phyloP scores from a whole-genome alignment of 2,888 invertebrate species.

The Parochlus steinenii region DNA sequence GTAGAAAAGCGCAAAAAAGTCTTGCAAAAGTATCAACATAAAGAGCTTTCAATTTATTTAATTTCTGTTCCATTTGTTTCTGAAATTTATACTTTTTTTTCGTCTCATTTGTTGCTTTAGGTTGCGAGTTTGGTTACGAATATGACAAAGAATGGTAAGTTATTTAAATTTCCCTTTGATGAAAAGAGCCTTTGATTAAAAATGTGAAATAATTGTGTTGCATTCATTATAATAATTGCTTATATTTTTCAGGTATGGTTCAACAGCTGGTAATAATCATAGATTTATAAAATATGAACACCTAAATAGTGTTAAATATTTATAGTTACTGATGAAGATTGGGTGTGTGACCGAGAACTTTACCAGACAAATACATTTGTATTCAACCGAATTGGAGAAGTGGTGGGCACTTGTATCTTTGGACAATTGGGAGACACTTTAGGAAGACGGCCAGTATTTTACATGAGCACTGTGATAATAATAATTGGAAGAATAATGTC shows the following conservation, averaged over 20 bases:
- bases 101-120: constrained; percentile 20
- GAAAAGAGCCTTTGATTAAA: no score
- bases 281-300: no score
- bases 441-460: constrained; percentile 32
- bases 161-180: no score
- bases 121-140: constrained; percentile 36
- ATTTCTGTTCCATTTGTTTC: constrained; percentile 13
- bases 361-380: constrained; percentile 37
- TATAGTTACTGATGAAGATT: constrained; percentile 35
- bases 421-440: constrained; percentile 41
- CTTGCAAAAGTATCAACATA: no score
- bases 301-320: no score
- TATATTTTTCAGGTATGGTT: no score
- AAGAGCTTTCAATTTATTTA: no score
- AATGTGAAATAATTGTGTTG: no score
- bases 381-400: constrained; percentile 34
- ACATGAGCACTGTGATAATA: constrained; percentile 30
- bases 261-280: no score
- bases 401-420: constrained; percentile 37
- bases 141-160: constrained; percentile 36
- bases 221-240: no score
- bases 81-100: constrained; percentile 11
- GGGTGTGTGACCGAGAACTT: constrained; percentile 38
- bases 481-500: constrained; percentile 30
- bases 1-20: no score